Percentiles rank a stretch among this genome's conserved stretches.
These are phyloP conservation scores for Lutraria lutraria DNA, from an alignment of 2,888 invertebrate genomes.

Conservation along the genomic window DNA sequence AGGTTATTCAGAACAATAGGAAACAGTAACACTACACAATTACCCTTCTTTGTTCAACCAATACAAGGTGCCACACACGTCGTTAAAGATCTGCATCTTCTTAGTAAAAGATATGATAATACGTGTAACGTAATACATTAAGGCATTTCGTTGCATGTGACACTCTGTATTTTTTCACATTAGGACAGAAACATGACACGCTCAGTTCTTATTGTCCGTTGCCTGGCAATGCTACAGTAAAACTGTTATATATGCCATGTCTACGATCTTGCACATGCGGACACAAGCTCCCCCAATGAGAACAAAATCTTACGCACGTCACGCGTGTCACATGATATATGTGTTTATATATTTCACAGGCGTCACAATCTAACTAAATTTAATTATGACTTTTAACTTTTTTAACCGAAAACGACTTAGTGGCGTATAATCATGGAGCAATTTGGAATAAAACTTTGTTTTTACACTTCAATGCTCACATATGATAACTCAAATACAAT, in stretches of 20 bases:
- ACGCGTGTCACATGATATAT: background rate
- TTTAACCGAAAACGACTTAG: too few relatives aligned
- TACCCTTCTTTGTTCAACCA: constrained; percentile 24
- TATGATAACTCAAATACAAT: too few relatives aligned
- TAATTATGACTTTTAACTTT: too few relatives aligned
- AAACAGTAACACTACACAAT: constrained; percentile 22
- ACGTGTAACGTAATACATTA: constrained; percentile 34
- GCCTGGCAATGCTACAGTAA: constrained; percentile 1
- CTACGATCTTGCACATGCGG: background rate
- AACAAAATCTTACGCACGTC: background rate
- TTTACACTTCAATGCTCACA: too few relatives aligned
- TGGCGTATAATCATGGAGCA: too few relatives aligned
- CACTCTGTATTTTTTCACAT: constrained; percentile 20
- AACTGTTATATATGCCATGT: constrained; percentile 30
- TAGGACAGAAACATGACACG: constrained; percentile 24
- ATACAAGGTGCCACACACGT: constrained; percentile 40
- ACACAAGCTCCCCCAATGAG: background rate
- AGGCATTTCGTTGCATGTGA: constrained; percentile 26
- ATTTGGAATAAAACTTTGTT: too few relatives aligned
- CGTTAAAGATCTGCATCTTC: constrained; percentile 13
- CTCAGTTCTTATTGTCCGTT: constrained; percentile 17
- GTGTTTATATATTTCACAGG: background rate
- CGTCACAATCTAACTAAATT: too few relatives aligned
- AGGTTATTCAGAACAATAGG: constrained; percentile 3
- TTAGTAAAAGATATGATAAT: constrained; percentile 34